Conservation (phyloP, 1,140 invertebrate genomes). For the Drosophila navojoa region DNA sequence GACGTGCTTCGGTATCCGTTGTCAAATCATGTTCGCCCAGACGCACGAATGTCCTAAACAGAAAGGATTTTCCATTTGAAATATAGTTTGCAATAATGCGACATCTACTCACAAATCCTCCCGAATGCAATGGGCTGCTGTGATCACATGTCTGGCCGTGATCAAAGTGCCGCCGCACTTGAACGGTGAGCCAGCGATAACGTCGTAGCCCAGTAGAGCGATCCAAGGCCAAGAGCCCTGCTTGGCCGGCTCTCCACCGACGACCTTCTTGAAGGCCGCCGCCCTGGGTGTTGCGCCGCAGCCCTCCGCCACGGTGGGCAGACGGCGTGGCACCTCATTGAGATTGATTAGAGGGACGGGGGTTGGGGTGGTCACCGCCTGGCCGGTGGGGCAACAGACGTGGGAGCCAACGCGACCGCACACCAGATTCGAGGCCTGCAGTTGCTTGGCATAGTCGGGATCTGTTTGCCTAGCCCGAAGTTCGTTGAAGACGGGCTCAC, state of each 20-base stretch:
- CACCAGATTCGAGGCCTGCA: slow-evolving; percentile 63
- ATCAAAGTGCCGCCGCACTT: slow-evolving; percentile 81
- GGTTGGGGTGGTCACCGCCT: slow-evolving; percentile 13
- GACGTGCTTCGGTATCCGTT: slow-evolving; percentile 63
- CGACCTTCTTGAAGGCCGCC: slow-evolving; percentile 80
- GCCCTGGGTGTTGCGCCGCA: slow-evolving; percentile 75
- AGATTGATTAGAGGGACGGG: slow-evolving; percentile 8
- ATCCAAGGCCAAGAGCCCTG: slow-evolving; percentile 82
- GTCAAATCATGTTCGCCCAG: slow-evolving; percentile 79
- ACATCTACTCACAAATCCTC: slow-evolving; percentile 58
- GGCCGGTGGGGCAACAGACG: slow-evolving; percentile 68
- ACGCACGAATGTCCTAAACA: slow-evolving; percentile 58
- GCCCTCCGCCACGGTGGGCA: slow-evolving; percentile 67
- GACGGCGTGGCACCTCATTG: slow-evolving; percentile 56
- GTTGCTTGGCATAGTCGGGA: slow-evolving; percentile 48
- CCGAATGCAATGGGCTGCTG: slow-evolving; percentile 79
- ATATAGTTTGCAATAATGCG: not conserved
- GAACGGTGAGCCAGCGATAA: slow-evolving; percentile 55
- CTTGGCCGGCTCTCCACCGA: slow-evolving; percentile 81
- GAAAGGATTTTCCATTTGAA: not conserved
- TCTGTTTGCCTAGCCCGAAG: slow-evolving; percentile 52
- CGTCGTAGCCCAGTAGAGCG: slow-evolving; percentile 72
- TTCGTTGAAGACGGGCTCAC: slow-evolving; percentile 53
- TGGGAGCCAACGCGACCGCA: slow-evolving; percentile 50
- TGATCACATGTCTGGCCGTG: slow-evolving; percentile 75